Evolutionary conservation across 1,140 invertebrate genomes (phyloP).

Genomic region (Leptopilina boulardi): DNA sequence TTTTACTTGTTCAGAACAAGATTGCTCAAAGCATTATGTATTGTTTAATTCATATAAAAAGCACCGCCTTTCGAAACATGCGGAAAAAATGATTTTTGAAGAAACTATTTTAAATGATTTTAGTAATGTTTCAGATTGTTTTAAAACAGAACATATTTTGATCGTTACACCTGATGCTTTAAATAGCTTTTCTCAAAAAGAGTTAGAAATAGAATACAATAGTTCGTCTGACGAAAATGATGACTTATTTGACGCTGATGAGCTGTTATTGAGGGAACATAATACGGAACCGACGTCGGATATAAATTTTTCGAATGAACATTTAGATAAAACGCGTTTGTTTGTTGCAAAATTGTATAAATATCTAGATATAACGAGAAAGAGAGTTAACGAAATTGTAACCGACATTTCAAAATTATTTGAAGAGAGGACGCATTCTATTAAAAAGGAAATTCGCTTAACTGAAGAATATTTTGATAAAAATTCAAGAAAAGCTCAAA

Average conservation of each 20-base stretch:
- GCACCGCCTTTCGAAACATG: not conserved
- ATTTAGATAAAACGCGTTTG: not conserved
- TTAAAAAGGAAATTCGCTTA: not conserved
- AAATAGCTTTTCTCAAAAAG: no score
- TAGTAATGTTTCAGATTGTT: not conserved
- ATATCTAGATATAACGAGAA: not conserved
- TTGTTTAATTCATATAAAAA: not conserved
- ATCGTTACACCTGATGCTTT: not conserved
- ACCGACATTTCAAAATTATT: not conserved
- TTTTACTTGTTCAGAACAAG: not conserved
- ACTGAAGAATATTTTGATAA: not conserved
- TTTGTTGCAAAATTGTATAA: not conserved
- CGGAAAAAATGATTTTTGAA: not conserved
- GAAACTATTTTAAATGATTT: not conserved
- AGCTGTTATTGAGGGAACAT: not conserved
- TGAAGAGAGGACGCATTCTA: not conserved
- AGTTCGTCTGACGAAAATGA: not conserved
- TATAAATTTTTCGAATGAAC: not conserved
- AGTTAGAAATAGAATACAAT: no score
- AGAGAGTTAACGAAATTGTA: not conserved
- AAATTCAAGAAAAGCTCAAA: not conserved
- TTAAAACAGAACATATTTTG: not conserved
- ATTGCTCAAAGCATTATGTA: not conserved
- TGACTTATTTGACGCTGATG: not conserved
- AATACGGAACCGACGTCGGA: not conserved